phyloP scores from a whole-genome alignment of 2,113 vertebrate species.

The Spea multiplicata region DNA sequence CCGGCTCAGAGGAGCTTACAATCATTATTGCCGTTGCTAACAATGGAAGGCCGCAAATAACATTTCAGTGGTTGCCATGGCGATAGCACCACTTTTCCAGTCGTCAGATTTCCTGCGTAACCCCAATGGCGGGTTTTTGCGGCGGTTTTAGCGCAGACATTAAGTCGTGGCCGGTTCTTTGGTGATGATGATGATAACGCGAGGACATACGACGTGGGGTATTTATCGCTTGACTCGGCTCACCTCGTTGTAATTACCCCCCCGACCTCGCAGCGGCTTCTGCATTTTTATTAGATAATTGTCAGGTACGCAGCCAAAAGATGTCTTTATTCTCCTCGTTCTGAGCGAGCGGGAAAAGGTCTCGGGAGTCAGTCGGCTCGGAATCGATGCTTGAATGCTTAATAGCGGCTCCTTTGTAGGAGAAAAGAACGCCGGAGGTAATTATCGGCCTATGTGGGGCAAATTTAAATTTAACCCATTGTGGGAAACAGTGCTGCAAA shows the following conservation, averaged over 20 bases:
- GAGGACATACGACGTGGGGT: neutral
- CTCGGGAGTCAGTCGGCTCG: neutral
- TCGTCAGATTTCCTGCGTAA: no score
- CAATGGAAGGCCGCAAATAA: no score
- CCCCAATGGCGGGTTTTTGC: no score
- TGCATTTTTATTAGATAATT: slow-evolving; percentile 25
- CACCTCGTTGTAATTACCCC: slow-evolving; percentile 6
- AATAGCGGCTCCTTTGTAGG: slow-evolving; percentile 7
- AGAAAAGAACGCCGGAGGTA: neutral
- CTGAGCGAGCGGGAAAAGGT: neutral
- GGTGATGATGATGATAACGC: neutral
- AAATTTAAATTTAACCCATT: no score
- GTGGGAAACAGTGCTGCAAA: no score
- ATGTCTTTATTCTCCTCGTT: neutral
- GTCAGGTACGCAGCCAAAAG: neutral
- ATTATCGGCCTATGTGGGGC: neutral
- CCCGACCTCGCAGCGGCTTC: neutral
- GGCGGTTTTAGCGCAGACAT: no score
- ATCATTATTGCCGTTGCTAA: no score
- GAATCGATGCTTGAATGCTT: slow-evolving; percentile 1
- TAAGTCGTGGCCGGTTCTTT: no score
- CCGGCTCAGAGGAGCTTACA: no score
- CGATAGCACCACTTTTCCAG: no score
- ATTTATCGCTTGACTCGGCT: neutral
- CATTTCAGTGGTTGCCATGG: no score